Conservation (phyloP, 2,113 vertebrate species). For the Gymnobelideus leadbeateri region DNA sequence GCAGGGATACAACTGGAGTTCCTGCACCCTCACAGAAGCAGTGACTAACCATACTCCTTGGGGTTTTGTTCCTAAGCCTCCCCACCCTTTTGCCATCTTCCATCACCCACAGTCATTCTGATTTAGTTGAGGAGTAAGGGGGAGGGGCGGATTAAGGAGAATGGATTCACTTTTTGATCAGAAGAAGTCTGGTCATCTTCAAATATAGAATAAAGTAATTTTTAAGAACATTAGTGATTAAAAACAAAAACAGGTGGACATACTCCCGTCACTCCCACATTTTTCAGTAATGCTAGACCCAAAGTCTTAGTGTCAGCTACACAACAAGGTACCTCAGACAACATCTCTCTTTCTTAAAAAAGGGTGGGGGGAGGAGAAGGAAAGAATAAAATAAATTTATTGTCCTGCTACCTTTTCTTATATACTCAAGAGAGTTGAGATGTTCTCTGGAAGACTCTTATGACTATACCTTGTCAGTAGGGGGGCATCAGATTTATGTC, state of each 20-base stretch:
- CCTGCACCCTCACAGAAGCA: background rate
- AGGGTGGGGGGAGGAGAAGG: background rate
- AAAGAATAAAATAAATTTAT: slow-evolving; percentile 44
- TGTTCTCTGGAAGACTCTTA: background rate
- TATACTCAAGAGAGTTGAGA: background rate
- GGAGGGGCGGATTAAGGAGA: background rate
- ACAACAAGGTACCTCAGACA: slow-evolving; percentile 37
- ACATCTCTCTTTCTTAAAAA: slow-evolving; percentile 50
- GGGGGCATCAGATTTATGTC: background rate
- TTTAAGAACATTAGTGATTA: background rate
- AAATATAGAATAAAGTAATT: slow-evolving; percentile 30
- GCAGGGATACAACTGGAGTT: no score
- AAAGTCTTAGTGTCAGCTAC: slow-evolving; percentile 13
- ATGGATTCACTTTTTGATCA: slow-evolving; percentile 5
- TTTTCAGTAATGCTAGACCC: no score
- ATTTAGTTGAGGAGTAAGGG: background rate
- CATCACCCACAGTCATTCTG: background rate
- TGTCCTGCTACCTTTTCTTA: background rate
- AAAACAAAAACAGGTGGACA: slow-evolving; percentile 5
- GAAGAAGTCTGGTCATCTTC: slow-evolving; percentile 38
- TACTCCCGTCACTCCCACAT: no score
- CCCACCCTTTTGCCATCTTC: background rate
- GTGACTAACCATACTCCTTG: accelerated
- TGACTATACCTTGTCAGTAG: background rate
- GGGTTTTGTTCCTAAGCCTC: background rate